A percentile compares a stretch with the other conserved stretches of the same genome.
Conservation (phyloP, 2,888 invertebrate species). For the Idaea dimidiata region DNA sequence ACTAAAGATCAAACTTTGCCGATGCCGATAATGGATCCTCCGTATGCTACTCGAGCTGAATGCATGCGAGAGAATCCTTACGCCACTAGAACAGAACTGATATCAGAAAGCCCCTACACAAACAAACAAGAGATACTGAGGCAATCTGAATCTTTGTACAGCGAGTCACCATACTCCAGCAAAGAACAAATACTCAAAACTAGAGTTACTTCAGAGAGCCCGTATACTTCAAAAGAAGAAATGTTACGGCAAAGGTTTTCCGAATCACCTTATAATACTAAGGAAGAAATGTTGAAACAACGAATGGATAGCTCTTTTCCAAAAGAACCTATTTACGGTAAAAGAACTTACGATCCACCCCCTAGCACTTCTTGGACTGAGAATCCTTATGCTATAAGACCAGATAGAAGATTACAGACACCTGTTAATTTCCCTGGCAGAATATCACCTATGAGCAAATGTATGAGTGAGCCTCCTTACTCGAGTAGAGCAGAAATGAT, state of each 20-base stretch:
- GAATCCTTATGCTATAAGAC: conserved; percentile 61
- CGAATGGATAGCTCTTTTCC: conserved; percentile 55
- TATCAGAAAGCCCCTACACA: conserved; percentile 48
- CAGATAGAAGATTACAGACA: conserved; percentile 68
- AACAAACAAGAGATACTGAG: conserved; percentile 55
- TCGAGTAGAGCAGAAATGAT: conserved; percentile 72
- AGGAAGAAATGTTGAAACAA: conserved; percentile 73
- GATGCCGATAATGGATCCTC: conserved; percentile 66
- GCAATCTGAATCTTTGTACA: conserved; percentile 58
- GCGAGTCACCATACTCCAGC: conserved; percentile 71
- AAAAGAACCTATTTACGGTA: conserved; percentile 68
- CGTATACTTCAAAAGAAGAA: conserved; percentile 75
- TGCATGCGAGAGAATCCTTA: conserved; percentile 45
- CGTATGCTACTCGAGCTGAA: conserved; percentile 43
- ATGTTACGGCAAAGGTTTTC: conserved; percentile 75
- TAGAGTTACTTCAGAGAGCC: conserved; percentile 63
- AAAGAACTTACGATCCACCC: conserved; percentile 73
- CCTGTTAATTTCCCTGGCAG: conserved; percentile 65
- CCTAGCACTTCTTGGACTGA: conserved; percentile 68
- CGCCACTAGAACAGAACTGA: conserved; percentile 43
- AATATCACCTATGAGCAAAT: conserved; percentile 68
- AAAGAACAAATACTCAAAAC: conserved; percentile 71
- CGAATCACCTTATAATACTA: conserved; percentile 75
- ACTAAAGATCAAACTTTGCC: conserved; percentile 50
- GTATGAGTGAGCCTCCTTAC: conserved; percentile 75